Percentiles rank a stretch among this genome's conserved stretches.
phyloP scores from a whole-genome alignment of 2,888 invertebrate genomes.

The Agrypnus murinus region DNA sequence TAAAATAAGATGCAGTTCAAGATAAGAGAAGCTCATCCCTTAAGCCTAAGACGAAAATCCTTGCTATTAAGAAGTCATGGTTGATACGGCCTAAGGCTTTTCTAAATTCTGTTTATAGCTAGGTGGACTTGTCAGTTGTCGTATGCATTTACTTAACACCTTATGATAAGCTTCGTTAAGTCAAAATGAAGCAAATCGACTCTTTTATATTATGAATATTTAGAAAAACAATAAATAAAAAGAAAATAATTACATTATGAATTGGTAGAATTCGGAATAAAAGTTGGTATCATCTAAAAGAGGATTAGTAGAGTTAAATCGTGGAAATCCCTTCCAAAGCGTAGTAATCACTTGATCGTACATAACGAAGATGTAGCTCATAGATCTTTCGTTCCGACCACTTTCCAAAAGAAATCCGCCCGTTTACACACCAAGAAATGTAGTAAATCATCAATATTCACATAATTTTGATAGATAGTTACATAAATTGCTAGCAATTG shows the following conservation, averaged over 20 bases:
- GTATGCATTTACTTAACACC: not conserved
- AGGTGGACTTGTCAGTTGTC: slow-evolving; percentile 5
- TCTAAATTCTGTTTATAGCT: slow-evolving; percentile 19
- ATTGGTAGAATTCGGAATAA: slow-evolving; percentile 11
- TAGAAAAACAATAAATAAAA: not conserved
- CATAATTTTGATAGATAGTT: slow-evolving; percentile 38
- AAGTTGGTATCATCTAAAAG: slow-evolving; percentile 26
- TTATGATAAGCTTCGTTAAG: not conserved
- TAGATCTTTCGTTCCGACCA: slow-evolving; percentile 13
- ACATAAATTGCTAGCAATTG: slow-evolving; percentile 45
- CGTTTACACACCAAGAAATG: slow-evolving; percentile 2
- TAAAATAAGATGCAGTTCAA: slow-evolving; percentile 20
- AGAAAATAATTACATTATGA: not conserved
- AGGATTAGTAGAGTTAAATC: slow-evolving; percentile 22
- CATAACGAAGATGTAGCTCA: slow-evolving; percentile 17
- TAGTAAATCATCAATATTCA: slow-evolving; percentile 33
- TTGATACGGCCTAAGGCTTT: slow-evolving; percentile 15
- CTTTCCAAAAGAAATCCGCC: slow-evolving; percentile 7
- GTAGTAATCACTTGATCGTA: slow-evolving; percentile 30
- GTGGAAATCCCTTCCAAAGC: slow-evolving; percentile 1
- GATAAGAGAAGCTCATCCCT: slow-evolving; percentile 23
- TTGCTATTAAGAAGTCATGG: slow-evolving; percentile 24
- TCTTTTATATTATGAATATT: too few relatives aligned
- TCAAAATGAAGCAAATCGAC: too few relatives aligned
- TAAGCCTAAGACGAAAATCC: slow-evolving; percentile 20